phyloP scores from a whole-genome alignment of 2,888 invertebrate genomes.

The Eudasyphora cyanicolor region DNA sequence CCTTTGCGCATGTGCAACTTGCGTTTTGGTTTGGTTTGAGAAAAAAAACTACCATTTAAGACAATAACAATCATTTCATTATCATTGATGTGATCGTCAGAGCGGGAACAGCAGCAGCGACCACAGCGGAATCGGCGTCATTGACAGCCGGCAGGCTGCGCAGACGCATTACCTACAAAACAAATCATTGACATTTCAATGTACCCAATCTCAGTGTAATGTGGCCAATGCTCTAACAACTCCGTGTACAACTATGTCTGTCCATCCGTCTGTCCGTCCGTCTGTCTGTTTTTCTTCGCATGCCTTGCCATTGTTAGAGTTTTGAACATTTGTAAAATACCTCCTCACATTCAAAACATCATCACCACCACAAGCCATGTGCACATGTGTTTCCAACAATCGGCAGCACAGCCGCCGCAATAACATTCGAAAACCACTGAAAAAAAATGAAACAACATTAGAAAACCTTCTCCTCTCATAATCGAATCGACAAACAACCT shows the following conservation, averaged over 20 bases:
- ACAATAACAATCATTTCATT: constrained; percentile 58
- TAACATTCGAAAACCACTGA: too few relatives aligned
- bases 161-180: neutral
- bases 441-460: constrained; percentile 22
- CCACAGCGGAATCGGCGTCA: neutral
- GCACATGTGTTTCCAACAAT: constrained; percentile 3
- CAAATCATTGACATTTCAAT: neutral
- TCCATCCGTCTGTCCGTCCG: neutral
- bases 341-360: neutral
- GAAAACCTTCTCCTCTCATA: constrained; percentile 30
- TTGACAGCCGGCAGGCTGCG: neutral
- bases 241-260: neutral
- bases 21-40: neutral
- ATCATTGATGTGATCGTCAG: constrained; percentile 35
- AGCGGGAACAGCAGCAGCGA: neutral
- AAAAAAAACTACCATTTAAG: constrained; percentile 41
- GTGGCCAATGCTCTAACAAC: neutral
- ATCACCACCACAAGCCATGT: neutral
- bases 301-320: neutral
- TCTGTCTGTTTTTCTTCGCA: neutral
- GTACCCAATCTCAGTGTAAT: neutral
- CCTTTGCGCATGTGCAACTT: constrained; percentile 5
- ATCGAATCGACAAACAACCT: constrained; percentile 7
- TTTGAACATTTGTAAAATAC: constrained; percentile 2
- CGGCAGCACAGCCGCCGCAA: too few relatives aligned